A percentile compares a stretch with the other conserved stretches of the same genome.
Evolutionary conservation across 2,888 invertebrate species (phyloP).

Genomic region (Acanthopleura granulata): DNA sequence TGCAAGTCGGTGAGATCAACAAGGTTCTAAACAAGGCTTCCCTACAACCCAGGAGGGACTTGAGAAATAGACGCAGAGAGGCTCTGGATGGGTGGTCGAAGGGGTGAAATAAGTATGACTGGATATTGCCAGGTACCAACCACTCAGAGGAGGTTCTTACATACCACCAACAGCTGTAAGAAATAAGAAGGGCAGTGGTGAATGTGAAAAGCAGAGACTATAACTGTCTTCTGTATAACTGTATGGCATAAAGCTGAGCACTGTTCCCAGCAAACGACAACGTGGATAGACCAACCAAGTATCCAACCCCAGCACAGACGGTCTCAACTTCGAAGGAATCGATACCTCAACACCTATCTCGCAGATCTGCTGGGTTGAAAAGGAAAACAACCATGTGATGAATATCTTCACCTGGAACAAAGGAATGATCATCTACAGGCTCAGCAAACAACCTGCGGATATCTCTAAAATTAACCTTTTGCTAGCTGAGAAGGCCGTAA

Average conservation of each 20-base stretch:
- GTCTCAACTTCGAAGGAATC: too few relatives aligned
- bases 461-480: neutral
- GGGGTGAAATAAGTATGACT: neutral
- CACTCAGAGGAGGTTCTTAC: too few relatives aligned
- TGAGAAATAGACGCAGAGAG: neutral
- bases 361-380: slow-evolving; percentile 23
- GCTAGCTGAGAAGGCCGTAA: slow-evolving; percentile 24
- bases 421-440: slow-evolving; percentile 15
- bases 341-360: slow-evolving; percentile 17
- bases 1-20: neutral
- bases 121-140: too few relatives aligned
- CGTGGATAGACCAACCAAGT: too few relatives aligned
- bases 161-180: too few relatives aligned
- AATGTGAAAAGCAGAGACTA: too few relatives aligned
- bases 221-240: too few relatives aligned
- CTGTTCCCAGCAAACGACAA: too few relatives aligned
- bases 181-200: too few relatives aligned
- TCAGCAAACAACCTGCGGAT: neutral
- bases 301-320: too few relatives aligned
- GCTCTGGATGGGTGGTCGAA: slow-evolving; percentile 21
- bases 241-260: too few relatives aligned
- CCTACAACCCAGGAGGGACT: neutral
- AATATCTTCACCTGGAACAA: slow-evolving; percentile 19
- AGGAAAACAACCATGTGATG: slow-evolving; percentile 24
- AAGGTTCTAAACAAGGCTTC: neutral